Conservation (phyloP, 1,140 invertebrate species). For the Micrasema minimum region DNA sequence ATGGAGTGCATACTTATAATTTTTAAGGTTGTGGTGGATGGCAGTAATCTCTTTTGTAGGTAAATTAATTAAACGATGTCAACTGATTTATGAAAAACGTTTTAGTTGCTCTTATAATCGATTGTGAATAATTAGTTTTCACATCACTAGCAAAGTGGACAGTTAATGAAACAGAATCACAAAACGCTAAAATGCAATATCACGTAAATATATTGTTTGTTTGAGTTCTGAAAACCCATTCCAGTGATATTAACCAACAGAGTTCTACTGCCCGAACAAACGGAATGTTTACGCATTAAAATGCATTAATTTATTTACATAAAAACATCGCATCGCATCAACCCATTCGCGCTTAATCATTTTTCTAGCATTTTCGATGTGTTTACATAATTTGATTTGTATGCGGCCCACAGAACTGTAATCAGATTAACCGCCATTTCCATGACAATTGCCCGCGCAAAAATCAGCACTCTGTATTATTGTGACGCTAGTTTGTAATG, state of each 20-base stretch:
- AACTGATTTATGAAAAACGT: no score
- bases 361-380: conserved; percentile 38
- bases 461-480: conserved; percentile 35
- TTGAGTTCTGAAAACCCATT: conserved; percentile 18
- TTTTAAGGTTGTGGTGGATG: no score
- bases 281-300: conserved; percentile 35
- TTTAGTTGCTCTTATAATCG: no score
- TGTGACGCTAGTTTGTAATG: conserved; percentile 6
- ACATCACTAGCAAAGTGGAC: conserved; percentile 1
- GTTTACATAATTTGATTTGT: conserved; percentile 48
- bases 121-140: no score
- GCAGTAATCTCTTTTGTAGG: no score
- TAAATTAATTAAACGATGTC: no score
- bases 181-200: conserved; percentile 25
- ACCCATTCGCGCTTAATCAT: conserved; percentile 42
- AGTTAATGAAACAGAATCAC: conserved; percentile 28
- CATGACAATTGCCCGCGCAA: conserved; percentile 41
- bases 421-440: conserved; percentile 46
- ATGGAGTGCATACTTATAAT: no score
- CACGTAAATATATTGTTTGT: conserved; percentile 21
- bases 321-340: conserved; percentile 29
- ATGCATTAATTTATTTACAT: conserved; percentile 45
- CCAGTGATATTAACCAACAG: neutral
- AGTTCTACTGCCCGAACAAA: neutral
- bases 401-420: conserved; percentile 30